Base-by-base conservation (phyloP, 2,888 invertebrate genomes). In the Lycocerus yunnanus region DNA sequence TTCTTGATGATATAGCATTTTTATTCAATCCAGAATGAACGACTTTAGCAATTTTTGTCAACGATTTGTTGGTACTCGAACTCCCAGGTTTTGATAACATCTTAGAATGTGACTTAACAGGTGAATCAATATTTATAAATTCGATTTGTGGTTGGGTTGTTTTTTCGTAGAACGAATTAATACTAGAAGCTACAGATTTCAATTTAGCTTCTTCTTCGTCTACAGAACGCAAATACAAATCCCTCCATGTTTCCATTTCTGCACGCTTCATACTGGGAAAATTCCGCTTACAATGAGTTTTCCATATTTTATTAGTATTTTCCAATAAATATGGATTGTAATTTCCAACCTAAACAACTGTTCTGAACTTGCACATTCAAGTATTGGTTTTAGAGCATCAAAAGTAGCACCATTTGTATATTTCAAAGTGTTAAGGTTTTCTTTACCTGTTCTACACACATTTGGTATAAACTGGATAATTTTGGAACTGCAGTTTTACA, bases 391-490 rank as follows among this genome's bases (percentile, higher is more conserved):
- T 61, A 99, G 86, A 70, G 98, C 93, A 78, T 93, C 92, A 85
- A 93, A 98, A 16, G 98, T 98, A 78, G 98, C 95, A 16, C 96
- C 97, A 3, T 98, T 98, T 16, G 97, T 97, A 85, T 92, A 95
- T 85, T 97, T 97, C 66, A 98, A 89, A 70, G 93, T 96, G 86
- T 97, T 97, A 83, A 98, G 95, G 86, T 98, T 96, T 97, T 97
- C 84, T 96, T 95, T 20, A 98, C 89, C 15, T 97, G 89, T 77
- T 93, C 90, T 67, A 95, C 94, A 84, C 97, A 98, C 80, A 94
- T 87, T 80, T 97, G 95, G 84, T 94, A 95, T 8, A 98, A 88
- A 0, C 92, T 88, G 61, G 96, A 93, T 79, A 97, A 92, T 82
- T 87, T 89, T 6, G 87, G 84, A 68, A 85, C 85, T 69, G 86